These are phyloP conservation scores for Drosophila teissieri DNA, from an alignment of 1,140 invertebrate genomes.

Conservation along the genomic window DNA sequence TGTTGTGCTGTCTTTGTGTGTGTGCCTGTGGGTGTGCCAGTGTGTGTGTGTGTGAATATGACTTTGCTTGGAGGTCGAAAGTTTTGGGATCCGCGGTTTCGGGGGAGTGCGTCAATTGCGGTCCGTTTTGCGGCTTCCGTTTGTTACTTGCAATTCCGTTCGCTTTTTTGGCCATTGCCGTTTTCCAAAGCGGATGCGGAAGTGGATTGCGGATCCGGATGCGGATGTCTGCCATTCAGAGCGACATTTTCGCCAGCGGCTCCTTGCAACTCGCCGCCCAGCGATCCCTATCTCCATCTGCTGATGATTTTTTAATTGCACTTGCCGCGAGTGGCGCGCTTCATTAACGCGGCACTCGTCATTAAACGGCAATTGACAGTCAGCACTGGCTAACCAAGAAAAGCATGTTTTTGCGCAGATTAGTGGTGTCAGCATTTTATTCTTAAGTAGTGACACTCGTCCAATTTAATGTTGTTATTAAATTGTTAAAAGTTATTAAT, in stretches of 20 bases:
- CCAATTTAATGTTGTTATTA: no score
- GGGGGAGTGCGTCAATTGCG: conserved; percentile 75
- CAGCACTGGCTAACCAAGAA: conserved; percentile 34
- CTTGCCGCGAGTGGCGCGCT: conserved; percentile 41
- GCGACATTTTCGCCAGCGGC: conserved; percentile 50
- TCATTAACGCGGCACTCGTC: conserved; percentile 59
- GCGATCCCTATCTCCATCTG: conserved; percentile 10
- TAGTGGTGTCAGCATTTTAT: not conserved
- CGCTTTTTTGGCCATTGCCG: conserved; percentile 51
- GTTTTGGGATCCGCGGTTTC: conserved; percentile 13
- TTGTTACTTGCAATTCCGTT: conserved; percentile 79
- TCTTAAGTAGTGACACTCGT: no score
- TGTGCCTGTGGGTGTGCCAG: not conserved
- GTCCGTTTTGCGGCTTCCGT: conserved; percentile 78
- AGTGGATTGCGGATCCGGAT: conserved; percentile 17
- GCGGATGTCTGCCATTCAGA: conserved; percentile 60
- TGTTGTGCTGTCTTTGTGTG: conserved; percentile 1
- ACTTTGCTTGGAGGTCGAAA: conserved; percentile 78
- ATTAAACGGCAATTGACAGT: conserved; percentile 46
- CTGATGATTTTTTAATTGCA: conserved; percentile 81
- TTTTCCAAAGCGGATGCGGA: conserved; percentile 35
- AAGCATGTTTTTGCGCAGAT: not conserved
- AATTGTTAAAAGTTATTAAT: no score
- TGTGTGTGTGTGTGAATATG: conserved; percentile 67
- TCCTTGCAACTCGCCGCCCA: conserved; percentile 46